A percentile compares a stretch with the other conserved stretches of the same genome.
Evolutionary conservation across 2,797 vertebrate species (phyloP).

Genomic region (Tokudaia muenninki): DNA sequence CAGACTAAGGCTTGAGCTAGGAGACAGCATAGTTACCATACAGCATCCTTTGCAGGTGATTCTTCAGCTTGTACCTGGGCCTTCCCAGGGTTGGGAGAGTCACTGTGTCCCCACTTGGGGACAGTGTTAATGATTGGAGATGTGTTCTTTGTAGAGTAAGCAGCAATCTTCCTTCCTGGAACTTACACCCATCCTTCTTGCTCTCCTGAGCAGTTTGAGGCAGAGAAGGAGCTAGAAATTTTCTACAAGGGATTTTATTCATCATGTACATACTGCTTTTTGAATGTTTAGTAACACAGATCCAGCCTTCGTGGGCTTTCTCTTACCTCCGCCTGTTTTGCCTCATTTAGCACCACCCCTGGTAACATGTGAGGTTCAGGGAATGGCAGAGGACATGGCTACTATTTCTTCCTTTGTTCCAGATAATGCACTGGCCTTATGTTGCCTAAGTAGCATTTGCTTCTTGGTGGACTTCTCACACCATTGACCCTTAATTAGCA

Average conservation of each 20-base stretch:
- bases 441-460: not conserved
- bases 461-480: not conserved
- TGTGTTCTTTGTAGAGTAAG: not conserved
- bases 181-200: too few relatives aligned
- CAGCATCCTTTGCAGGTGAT: not conserved
- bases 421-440: not conserved
- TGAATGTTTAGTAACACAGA: too few relatives aligned
- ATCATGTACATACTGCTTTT: not conserved
- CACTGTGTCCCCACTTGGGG: not conserved
- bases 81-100: not conserved
- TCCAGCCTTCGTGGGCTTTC: not conserved
- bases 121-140: too few relatives aligned
- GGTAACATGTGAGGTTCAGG: not conserved
- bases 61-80: not conserved
- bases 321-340: not conserved
- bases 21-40: not conserved
- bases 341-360: not conserved
- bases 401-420: not conserved
- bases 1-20: not conserved
- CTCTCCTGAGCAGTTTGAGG: not conserved
- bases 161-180: not conserved
- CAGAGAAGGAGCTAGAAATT: not conserved
- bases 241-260: not conserved
- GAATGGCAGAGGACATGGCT: rapidly evolving
- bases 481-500: not conserved